Conservation (phyloP, 1,140 invertebrate genomes). For the Meloidogyne floridensis region DNA sequence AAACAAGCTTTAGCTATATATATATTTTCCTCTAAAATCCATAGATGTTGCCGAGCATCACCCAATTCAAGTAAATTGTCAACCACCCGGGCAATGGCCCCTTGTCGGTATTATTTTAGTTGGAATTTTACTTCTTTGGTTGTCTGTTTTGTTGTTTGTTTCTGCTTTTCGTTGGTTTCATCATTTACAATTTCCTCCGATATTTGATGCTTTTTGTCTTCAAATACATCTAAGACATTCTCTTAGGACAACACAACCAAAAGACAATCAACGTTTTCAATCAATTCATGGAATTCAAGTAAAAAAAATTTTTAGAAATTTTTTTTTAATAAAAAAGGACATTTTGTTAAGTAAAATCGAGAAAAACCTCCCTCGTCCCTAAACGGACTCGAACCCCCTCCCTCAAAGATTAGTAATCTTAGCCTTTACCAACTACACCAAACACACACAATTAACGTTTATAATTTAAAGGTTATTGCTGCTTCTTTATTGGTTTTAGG, state of each 20-base stretch:
- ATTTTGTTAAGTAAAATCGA: no score
- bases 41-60: slow-evolving; percentile 47
- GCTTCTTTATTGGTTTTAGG: slow-evolving; percentile 44
- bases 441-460: not conserved
- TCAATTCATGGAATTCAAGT: slow-evolving; percentile 46
- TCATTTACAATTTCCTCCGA: slow-evolving; percentile 10
- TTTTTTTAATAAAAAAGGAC: slow-evolving; percentile 1
- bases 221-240: slow-evolving; percentile 42
- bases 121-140: slow-evolving; percentile 28
- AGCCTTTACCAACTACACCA: not conserved
- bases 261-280: slow-evolving; percentile 28
- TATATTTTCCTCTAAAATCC: not conserved
- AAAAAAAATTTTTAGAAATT: not conserved
- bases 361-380: no score
- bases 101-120: slow-evolving; percentile 30
- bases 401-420: not conserved
- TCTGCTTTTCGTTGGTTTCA: slow-evolving; percentile 15
- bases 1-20: no score
- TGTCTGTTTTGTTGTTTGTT: slow-evolving; percentile 20
- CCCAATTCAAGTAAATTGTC: slow-evolving; percentile 40
- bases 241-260: slow-evolving; percentile 45
- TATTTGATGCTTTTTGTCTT: slow-evolving; percentile 35
- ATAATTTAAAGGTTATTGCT: not conserved
- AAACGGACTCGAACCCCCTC: not conserved
- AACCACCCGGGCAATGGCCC: slow-evolving; percentile 44